These are phyloP conservation scores for Accipiter badius DNA, from an alignment of 2,797 vertebrate genomes.

Conservation along the genomic window DNA sequence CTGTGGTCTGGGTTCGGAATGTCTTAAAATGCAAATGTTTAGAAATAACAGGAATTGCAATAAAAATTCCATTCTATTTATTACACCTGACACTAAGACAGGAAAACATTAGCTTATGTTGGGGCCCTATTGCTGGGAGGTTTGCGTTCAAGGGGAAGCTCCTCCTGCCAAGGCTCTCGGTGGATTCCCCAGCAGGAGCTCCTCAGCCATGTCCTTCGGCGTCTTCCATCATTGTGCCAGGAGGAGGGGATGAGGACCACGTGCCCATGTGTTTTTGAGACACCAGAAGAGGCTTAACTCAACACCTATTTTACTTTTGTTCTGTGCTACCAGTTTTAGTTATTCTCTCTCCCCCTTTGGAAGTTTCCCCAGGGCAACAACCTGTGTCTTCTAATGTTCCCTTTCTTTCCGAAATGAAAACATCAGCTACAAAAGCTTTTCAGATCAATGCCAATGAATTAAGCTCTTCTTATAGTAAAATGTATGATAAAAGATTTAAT, in stretches of 20 bases:
- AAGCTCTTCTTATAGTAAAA: slow-evolving; percentile 41
- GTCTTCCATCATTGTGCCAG: neutral
- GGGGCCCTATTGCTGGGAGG: neutral
- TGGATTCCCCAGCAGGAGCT: neutral
- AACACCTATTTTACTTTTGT: neutral
- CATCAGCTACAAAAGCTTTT: slow-evolving; percentile 15
- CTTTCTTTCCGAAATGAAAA: slow-evolving; percentile 5
- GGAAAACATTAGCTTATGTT: neutral
- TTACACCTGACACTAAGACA: neutral
- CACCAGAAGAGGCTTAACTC: neutral
- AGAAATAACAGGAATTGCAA: neutral
- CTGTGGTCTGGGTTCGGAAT: neutral
- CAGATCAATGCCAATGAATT: slow-evolving; percentile 29
- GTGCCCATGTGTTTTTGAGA: neutral
- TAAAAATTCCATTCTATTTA: neutral
- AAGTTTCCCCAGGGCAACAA: neutral
- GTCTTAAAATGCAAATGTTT: neutral
- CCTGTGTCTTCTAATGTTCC: neutral
- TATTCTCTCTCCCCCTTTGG: neutral
- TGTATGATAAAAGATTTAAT: slow-evolving; percentile 51
- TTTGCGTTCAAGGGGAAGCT: neutral
- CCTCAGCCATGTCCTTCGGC: neutral
- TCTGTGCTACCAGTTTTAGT: neutral
- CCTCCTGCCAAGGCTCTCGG: accelerated
- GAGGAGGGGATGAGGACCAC: neutral